A percentile compares a stretch with the other conserved stretches of the same genome.
Conservation (phyloP, 2,797 vertebrate genomes). For the Leuciscus waleckii region DNA sequence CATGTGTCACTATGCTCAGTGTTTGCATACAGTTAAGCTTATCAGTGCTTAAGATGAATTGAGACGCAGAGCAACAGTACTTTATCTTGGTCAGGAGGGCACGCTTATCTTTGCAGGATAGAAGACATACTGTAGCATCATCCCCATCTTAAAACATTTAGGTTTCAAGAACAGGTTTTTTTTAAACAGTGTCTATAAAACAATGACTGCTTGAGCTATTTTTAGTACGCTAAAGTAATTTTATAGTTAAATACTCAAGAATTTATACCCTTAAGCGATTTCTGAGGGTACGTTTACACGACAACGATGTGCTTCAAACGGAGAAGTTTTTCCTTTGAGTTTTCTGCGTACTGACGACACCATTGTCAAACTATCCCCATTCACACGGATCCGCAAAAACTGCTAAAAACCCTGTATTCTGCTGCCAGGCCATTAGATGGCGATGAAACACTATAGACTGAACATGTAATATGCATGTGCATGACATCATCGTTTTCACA, state of each 20-base stretch:
- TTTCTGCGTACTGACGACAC: no score
- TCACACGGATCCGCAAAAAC: no score
- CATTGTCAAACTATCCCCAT: no score
- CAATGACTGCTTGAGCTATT: slow-evolving; percentile 7
- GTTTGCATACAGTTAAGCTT: slow-evolving; percentile 57
- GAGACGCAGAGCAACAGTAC: slow-evolving; percentile 23
- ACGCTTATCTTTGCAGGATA: slow-evolving; percentile 24
- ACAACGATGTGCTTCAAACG: no score
- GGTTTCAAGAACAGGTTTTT: slow-evolving; percentile 5
- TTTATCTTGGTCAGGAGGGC: slow-evolving; percentile 54
- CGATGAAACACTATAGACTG: neutral
- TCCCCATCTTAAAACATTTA: slow-evolving; percentile 29
- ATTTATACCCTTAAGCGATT: no score
- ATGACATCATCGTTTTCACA: no score
- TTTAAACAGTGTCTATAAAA: neutral
- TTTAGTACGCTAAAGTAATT: neutral
- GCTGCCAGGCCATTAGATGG: no score
- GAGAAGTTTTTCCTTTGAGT: no score
- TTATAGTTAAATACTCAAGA: neutral
- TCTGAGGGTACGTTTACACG: neutral
- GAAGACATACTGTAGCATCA: slow-evolving; percentile 32
- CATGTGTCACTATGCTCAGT: slow-evolving; percentile 56
- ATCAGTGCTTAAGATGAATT: slow-evolving; percentile 54
- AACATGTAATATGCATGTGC: no score
- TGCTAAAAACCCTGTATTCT: no score